Evolutionary conservation across 2,888 invertebrate genomes (phyloP).

Genomic region (Strigamia crassipes): DNA sequence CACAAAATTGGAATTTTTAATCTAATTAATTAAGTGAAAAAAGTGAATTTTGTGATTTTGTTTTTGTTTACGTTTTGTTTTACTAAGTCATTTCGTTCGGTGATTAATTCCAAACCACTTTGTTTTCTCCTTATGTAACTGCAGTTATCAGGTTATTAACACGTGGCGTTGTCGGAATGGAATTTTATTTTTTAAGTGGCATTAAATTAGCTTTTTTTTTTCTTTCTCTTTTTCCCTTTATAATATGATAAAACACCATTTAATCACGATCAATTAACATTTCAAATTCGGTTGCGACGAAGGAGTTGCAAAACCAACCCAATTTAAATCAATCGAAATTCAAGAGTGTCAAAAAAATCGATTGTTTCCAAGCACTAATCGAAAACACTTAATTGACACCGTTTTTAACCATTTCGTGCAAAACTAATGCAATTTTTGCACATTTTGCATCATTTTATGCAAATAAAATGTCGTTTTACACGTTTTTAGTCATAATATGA

Average conservation of each 20-base stretch:
- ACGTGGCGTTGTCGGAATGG: not conserved
- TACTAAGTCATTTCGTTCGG: not conserved
- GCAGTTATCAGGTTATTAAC: constrained; percentile 6
- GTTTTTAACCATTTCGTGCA: too few relatives aligned
- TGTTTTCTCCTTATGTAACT: not conserved
- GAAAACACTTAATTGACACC: too few relatives aligned
- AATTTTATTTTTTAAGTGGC: not conserved
- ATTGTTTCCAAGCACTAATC: too few relatives aligned
- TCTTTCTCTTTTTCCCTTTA: not conserved
- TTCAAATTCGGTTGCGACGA: too few relatives aligned
- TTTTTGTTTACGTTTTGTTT: not conserved
- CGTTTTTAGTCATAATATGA: too few relatives aligned
- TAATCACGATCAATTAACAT: not conserved
- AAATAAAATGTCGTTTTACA: too few relatives aligned
- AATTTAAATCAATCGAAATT: too few relatives aligned
- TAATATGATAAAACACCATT: not conserved
- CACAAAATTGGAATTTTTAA: not conserved
- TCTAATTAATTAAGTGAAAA: too few relatives aligned
- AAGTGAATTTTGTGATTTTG: not conserved
- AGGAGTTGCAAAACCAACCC: too few relatives aligned
- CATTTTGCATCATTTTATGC: too few relatives aligned
- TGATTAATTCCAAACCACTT: not conserved
- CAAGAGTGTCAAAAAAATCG: too few relatives aligned
- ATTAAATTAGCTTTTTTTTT: not conserved
- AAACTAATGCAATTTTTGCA: too few relatives aligned